Percentiles rank a stretch among this genome's conserved stretches.
These are phyloP conservation scores for Monoplex corrugatus DNA, from an alignment of 2,888 invertebrate genomes.

Conservation along the genomic window DNA sequence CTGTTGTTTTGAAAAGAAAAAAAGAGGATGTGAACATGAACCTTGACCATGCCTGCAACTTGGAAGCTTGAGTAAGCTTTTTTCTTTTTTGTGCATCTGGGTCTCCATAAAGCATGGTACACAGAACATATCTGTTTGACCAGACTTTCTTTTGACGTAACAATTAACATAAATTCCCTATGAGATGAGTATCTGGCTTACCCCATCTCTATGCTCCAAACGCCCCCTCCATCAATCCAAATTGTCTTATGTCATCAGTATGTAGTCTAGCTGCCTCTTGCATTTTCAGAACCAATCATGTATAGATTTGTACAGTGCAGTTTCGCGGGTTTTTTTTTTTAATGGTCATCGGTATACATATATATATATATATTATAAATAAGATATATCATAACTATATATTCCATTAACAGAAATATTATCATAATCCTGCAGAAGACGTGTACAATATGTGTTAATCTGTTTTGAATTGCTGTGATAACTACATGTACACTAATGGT, in stretches of 20 bases:
- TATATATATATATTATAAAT: slow-evolving; percentile 13
- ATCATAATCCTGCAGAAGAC: not conserved
- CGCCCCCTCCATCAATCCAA: no score
- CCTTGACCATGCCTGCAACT: not conserved
- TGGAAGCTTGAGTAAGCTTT: not conserved
- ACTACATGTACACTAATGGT: not conserved
- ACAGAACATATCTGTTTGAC: not conserved
- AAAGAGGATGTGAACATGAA: not conserved
- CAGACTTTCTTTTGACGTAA: not conserved
- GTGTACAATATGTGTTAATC: not conserved
- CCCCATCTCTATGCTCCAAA: no score
- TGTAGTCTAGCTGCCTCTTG: not conserved
- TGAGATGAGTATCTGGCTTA: no score
- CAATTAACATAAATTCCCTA: no score
- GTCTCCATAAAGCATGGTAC: not conserved
- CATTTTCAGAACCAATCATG: not conserved
- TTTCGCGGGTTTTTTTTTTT: no score
- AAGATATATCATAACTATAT: not conserved
- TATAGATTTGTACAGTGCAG: not conserved
- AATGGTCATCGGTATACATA: no score
- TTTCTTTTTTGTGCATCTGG: not conserved
- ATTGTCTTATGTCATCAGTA: not conserved
- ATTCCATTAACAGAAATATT: slow-evolving; percentile 5
- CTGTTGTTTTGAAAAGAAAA: no score
- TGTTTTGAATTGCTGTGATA: slow-evolving; percentile 36